Percentiles rank a stretch among this genome's conserved stretches.
phyloP scores from a whole-genome alignment of 2,888 invertebrate genomes.

The Hirtodrosophila confusa region DNA sequence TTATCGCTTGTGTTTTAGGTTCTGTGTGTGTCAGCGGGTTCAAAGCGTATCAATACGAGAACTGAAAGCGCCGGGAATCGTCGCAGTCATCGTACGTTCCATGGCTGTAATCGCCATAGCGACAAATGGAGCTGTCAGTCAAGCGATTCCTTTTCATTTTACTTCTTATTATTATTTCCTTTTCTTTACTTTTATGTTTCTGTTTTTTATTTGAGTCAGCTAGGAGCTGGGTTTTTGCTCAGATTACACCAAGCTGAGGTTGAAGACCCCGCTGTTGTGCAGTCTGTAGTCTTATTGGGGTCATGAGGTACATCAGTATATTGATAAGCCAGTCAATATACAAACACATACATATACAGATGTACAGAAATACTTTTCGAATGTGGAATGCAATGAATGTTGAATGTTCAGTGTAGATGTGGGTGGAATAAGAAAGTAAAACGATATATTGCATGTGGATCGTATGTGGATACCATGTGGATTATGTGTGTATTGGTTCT shows the following conservation, averaged over 20 bases:
- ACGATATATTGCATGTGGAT: not conserved
- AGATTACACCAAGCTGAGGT: slow-evolving; percentile 42
- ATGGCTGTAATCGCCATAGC: slow-evolving; percentile 26
- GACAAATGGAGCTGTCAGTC: slow-evolving; percentile 29
- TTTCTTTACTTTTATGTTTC: not conserved
- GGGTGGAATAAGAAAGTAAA: slow-evolving; percentile 30
- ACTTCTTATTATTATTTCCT: not conserved
- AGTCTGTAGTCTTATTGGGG: slow-evolving; percentile 23
- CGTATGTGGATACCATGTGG: not conserved
- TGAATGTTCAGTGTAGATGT: slow-evolving; percentile 10
- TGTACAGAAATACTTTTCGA: slow-evolving; percentile 5
- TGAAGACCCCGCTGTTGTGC: slow-evolving; percentile 34
- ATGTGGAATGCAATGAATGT: too few species aligned
- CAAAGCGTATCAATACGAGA: slow-evolving; percentile 62
- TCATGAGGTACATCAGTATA: slow-evolving; percentile 35
- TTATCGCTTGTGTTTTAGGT: slow-evolving; percentile 46
- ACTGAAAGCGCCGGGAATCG: slow-evolving; percentile 16
- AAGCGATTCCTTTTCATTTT: slow-evolving; percentile 13
- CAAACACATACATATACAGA: not conserved
- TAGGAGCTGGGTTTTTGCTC: slow-evolving; percentile 39
- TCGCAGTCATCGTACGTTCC: slow-evolving; percentile 17
- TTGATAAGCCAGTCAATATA: slow-evolving; percentile 31
- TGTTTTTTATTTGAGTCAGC: slow-evolving; percentile 3
- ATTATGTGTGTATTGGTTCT: too few species aligned
- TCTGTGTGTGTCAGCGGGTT: slow-evolving; percentile 62